These are phyloP conservation scores for Oreochromis niloticus DNA, from an alignment of 2,113 vertebrate genomes.

Conservation along the genomic window DNA sequence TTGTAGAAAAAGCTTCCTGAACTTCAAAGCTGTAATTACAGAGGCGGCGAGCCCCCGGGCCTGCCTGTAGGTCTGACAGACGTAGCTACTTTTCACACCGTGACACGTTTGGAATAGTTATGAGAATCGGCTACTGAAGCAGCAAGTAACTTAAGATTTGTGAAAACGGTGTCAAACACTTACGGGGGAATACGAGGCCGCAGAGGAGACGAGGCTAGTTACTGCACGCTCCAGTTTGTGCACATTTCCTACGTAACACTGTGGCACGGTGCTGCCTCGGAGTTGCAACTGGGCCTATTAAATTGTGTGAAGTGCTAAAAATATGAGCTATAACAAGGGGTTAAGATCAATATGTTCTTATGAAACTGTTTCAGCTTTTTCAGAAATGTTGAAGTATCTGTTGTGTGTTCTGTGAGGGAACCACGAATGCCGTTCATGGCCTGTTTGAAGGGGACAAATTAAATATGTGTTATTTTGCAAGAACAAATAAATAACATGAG, in stretches of 20 bases:
- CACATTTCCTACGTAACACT: not conserved
- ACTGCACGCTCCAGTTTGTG: not conserved
- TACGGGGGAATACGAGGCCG: not conserved
- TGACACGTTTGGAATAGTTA: slow-evolving; percentile 63
- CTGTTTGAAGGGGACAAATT: not conserved
- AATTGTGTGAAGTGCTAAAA: slow-evolving; percentile 21
- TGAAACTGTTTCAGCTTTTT: not conserved
- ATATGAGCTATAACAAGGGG: not conserved
- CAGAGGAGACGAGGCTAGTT: not conserved
- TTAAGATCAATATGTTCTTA: slow-evolving; percentile 3
- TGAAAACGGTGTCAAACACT: not conserved
- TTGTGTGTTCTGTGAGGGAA: not conserved
- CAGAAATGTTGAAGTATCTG: not conserved
- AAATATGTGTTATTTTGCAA: not conserved
- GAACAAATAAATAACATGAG: not conserved
- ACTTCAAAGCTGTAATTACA: slow-evolving; percentile 70
- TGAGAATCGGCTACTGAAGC: slow-evolving; percentile 12
- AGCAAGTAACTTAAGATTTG: not conserved
- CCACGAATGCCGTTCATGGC: not conserved
- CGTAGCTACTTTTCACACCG: slow-evolving; percentile 48
- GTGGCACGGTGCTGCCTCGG: not conserved
- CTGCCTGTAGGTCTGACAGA: slow-evolving; percentile 54
- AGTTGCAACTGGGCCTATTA: slow-evolving; percentile 10
- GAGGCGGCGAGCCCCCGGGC: slow-evolving; percentile 39
- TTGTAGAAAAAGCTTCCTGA: slow-evolving; percentile 50